These are phyloP conservation scores for Enteromius fasciolatus DNA, from an alignment of 2,797 vertebrate genomes.

Conservation along the genomic window DNA sequence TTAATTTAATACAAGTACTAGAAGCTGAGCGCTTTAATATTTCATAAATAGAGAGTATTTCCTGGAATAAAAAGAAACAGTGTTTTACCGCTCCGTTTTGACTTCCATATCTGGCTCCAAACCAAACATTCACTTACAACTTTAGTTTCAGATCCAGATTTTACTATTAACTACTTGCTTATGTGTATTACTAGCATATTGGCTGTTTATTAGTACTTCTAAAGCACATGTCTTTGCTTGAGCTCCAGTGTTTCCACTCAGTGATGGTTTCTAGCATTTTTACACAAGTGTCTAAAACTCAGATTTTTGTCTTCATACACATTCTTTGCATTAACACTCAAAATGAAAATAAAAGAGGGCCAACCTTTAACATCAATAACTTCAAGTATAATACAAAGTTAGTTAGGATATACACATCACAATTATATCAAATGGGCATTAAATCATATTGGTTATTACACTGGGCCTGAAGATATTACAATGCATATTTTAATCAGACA, in stretches of 20 bases:
- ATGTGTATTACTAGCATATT: not conserved
- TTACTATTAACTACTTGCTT: not conserved
- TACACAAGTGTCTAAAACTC: no score
- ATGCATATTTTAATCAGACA: not conserved
- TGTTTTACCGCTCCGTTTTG: not conserved
- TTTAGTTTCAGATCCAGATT: not conserved
- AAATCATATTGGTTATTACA: no score
- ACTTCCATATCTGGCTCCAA: not conserved
- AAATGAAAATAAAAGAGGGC: no score
- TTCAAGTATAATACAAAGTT: not conserved
- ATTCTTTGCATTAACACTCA: no score
- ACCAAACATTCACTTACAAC: not conserved
- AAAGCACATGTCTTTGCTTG: not conserved
- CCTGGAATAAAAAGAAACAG: not conserved
- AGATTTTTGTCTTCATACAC: no score
- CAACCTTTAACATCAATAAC: not conserved
- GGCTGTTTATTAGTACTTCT: not conserved
- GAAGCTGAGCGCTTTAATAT: constrained; percentile 2
- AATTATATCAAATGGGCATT: no score
- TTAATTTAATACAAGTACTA: constrained; percentile 11
- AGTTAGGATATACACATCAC: not conserved
- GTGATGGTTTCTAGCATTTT: no score
- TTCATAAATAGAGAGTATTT: not conserved
- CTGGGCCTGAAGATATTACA: not conserved
- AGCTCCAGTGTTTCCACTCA: no score